Percentiles rank a stretch among this genome's conserved stretches.
These are phyloP conservation scores for Gyps fulvus DNA, from an alignment of 2,113 vertebrate species.

Conservation along the genomic window DNA sequence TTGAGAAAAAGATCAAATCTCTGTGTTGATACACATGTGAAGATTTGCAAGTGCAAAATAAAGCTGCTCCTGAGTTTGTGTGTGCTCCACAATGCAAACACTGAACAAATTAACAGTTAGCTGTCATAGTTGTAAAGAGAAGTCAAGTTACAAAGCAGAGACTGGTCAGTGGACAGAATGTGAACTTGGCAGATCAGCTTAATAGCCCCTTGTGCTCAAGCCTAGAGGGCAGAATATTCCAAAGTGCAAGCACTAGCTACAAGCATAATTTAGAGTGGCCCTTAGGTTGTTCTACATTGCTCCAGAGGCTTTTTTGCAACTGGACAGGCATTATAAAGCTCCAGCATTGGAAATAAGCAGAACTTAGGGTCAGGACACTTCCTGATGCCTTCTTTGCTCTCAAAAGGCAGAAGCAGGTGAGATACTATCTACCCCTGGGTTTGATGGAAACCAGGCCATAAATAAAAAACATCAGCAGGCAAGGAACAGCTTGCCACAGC, in stretches of 20 bases:
- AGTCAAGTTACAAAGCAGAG: not conserved
- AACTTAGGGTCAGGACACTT: not conserved
- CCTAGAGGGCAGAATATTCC: not conserved
- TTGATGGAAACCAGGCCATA: not conserved
- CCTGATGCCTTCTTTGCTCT: not conserved
- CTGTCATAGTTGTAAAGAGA: not conserved
- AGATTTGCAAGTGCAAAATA: not conserved
- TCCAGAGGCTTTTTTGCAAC: not conserved
- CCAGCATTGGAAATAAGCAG: not conserved
- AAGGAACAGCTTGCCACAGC: not conserved
- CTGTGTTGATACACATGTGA: accelerated
- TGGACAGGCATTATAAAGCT: not conserved
- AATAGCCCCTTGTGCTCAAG: not conserved
- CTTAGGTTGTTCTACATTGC: not conserved
- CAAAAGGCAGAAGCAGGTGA: not conserved
- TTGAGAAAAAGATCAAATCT: not conserved
- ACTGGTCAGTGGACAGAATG: not conserved
- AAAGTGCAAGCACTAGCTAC: not conserved
- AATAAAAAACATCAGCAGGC: not conserved
- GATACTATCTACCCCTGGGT: not conserved
- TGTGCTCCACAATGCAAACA: not conserved
- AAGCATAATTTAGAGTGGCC: not conserved
- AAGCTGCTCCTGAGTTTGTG: not conserved
- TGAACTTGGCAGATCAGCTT: not conserved
- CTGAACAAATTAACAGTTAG: not conserved